phyloP scores from a whole-genome alignment of 2,113 vertebrate species.

The Carollia perspicillata region DNA sequence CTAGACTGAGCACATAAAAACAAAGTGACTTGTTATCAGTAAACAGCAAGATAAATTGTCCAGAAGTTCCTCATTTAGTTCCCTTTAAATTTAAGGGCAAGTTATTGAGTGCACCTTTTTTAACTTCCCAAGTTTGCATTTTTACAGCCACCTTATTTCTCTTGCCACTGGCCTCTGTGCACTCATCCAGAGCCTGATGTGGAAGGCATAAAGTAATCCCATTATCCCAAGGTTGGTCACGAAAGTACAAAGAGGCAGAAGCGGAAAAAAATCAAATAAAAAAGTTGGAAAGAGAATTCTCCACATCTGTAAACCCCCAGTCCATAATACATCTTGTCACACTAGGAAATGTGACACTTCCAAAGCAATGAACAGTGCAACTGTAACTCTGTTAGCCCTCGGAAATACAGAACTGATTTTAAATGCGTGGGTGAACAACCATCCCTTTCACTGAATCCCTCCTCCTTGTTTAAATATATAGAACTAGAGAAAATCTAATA shows the following conservation, averaged over 20 bases:
- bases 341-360: constrained; percentile 83
- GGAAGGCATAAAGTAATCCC: constrained; percentile 86
- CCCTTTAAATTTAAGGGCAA: constrained; percentile 86
- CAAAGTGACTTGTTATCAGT: constrained; percentile 92
- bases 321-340: constrained; percentile 82
- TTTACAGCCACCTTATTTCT: constrained; percentile 86
- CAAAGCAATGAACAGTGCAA: constrained; percentile 80
- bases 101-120: constrained; percentile 84
- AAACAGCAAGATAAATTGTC: constrained; percentile 93
- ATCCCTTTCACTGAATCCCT: neutral
- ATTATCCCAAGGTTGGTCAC: constrained; percentile 83
- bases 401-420: constrained; percentile 64
- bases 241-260: constrained; percentile 64
- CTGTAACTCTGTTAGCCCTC: constrained; percentile 62
- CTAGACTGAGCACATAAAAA: constrained; percentile 93
- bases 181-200: constrained; percentile 84
- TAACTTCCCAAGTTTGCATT: constrained; percentile 81
- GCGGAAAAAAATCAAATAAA: constrained; percentile 80
- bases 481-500: constrained; percentile 28
- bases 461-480: neutral
- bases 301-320: constrained; percentile 78
- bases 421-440: constrained; percentile 53
- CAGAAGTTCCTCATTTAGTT: constrained; percentile 89
- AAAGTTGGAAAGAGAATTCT: constrained; percentile 78
- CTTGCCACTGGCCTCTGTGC: constrained; percentile 86